Percentiles rank a stretch among this genome's conserved stretches.
phyloP scores from a whole-genome alignment of 2,797 vertebrate species.

The Tympanoctomys barrerae region DNA sequence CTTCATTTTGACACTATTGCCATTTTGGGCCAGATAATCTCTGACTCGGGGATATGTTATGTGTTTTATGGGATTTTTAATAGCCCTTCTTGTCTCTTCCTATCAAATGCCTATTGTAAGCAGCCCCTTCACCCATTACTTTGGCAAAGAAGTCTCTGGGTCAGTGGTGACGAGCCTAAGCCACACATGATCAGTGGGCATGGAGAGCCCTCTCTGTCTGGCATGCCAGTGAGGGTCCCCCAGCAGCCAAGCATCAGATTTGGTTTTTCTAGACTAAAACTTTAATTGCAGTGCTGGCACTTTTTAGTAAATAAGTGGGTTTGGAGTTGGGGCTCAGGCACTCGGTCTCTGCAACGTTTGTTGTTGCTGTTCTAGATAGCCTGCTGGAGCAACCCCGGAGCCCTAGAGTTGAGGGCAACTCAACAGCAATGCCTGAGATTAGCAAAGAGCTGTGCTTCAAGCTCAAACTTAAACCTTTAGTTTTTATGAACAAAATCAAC shows the following conservation, averaged over 20 bases:
- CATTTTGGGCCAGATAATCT: not conserved
- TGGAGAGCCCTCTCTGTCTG: not conserved
- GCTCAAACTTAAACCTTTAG: not conserved
- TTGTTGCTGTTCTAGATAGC: not conserved
- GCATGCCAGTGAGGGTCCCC: not conserved
- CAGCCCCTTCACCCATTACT: not conserved
- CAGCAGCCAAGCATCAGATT: not conserved
- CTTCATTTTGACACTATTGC: not conserved
- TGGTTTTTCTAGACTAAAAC: not conserved
- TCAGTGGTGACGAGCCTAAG: not conserved
- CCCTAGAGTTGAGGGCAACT: not conserved
- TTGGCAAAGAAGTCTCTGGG: not conserved
- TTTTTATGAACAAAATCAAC: not conserved
- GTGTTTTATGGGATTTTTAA: not conserved
- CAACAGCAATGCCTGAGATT: not conserved
- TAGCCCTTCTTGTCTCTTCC: not conserved
- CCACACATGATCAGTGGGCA: not conserved
- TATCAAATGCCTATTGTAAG: not conserved
- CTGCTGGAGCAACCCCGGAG: not conserved
- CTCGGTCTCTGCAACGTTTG: not conserved
- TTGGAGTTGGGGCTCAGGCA: not conserved
- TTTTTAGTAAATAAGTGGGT: not conserved
- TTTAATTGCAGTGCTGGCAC: not conserved
- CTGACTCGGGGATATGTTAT: not conserved
- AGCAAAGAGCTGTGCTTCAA: not conserved